Base-by-base conservation (phyloP, 2,888 invertebrate species). In the Drosophila mettleri region DNA sequence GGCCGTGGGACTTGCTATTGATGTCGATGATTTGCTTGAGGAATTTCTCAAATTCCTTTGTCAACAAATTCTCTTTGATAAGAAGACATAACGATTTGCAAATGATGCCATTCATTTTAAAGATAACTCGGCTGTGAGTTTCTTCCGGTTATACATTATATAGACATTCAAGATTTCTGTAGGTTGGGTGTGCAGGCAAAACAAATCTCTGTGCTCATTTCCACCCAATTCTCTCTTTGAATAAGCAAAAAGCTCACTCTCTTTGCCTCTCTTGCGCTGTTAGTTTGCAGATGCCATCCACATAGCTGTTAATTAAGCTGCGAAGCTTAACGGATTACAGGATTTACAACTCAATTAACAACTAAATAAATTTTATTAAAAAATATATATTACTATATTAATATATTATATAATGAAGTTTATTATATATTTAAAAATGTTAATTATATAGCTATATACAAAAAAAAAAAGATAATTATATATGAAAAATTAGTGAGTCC, bases 71-170 rank as follows among this genome's bases (percentile, higher is more conserved):
- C 38, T 14, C 34, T 48, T 43, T 70, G 75, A 80, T 80, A 78
- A 75, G 51, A 64, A 70, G 64, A 67, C 61, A 58, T 75, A 81
- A 71, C 78, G 75, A 82, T 84, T 86, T 80, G 81, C 74, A 86
- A 83, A 86, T 73, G 69, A 86, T 82, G 72, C 67, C 81, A 86
- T 84, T 71, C 78, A 75, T 80, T 78, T 60, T 18, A 14, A 51
- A 41, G 60, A 45, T 43, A 62, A 38, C 60, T 57, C 51, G 38
- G 55, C 33, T 49, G 36, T 29, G 46, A 18, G 46, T n/a, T 20
- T 6, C 62, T 10, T 9, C 54, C 49, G 38, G 41, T 52, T 60
- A 58, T 58, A 52, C 41, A 68, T 83, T n/a, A n/a, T n/a, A n/a
- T n/a, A n/a, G n/a, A n/a, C 77, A 63, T 71, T 74, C 69, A 80